These are phyloP conservation scores for Heliocidaris erythrogramma DNA, from an alignment of 35 echinoderm and acorn worm genomes.

Conservation along the genomic window DNA sequence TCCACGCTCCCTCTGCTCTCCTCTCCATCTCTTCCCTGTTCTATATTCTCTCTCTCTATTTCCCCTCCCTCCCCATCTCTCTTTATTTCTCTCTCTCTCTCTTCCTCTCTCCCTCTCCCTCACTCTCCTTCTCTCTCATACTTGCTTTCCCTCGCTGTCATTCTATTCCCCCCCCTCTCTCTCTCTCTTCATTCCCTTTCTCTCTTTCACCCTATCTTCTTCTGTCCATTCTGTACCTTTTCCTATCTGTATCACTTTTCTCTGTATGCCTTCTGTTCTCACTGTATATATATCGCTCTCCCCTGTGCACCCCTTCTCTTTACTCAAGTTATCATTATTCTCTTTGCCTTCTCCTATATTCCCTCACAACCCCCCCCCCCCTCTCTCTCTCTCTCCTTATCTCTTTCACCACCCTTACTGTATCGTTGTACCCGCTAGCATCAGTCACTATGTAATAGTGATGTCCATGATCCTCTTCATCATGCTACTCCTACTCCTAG, in stretches of 20 bases:
- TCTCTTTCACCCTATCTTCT: background rate
- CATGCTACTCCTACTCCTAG: conserved; percentile 79
- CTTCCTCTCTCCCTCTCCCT: background rate
- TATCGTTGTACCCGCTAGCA: conserved; percentile 60
- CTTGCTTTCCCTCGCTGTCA: background rate
- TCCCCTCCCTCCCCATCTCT: too few species aligned
- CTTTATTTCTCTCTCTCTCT: background rate
- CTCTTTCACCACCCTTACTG: background rate
- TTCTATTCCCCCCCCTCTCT: background rate
- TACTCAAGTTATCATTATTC: background rate
- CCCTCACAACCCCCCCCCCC: too few species aligned
- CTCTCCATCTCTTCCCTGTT: too few species aligned
- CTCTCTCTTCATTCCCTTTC: background rate
- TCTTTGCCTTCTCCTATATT: background rate
- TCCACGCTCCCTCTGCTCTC: too few species aligned
- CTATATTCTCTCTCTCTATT: too few species aligned
- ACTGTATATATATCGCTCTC: background rate
- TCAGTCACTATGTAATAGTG: conserved; percentile 98
- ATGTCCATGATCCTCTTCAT: conserved; percentile 97
- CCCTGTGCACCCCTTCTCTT: too few species aligned
- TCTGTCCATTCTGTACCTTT: background rate
- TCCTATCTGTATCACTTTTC: background rate
- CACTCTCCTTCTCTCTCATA: too few species aligned
- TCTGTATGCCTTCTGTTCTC: background rate
- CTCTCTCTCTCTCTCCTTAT: background rate